Evolutionary conservation across 2,113 vertebrate species (phyloP).

Genomic region (Microtus ochrogaster): DNA sequence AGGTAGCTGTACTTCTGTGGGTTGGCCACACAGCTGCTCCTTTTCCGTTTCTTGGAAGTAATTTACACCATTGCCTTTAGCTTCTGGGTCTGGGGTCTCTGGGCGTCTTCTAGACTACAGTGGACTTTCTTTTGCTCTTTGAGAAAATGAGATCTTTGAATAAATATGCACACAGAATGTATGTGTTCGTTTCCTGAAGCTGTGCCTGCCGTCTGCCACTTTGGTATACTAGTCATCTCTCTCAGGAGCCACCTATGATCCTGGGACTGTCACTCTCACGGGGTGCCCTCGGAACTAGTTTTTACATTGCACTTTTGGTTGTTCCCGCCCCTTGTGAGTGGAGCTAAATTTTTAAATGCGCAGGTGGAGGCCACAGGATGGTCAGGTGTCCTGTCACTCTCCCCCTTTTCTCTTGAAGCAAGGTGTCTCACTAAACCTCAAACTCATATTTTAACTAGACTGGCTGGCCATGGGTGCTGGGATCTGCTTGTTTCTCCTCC

Average conservation of each 20-base stretch:
- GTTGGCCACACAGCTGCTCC: neutral
- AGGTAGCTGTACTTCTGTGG: neutral
- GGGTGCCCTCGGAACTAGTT: neutral
- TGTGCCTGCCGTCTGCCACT: neutral
- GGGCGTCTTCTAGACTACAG: neutral
- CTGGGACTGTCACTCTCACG: neutral
- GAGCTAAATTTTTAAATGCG: neutral
- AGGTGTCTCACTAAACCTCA: too few relatives aligned
- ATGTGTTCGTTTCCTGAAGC: fast-evolving
- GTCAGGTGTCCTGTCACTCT: too few relatives aligned
- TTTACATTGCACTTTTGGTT: neutral
- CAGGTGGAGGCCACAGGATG: too few relatives aligned
- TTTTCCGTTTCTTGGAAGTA: neutral
- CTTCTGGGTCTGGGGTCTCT: neutral
- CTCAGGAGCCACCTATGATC: neutral
- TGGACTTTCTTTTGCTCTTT: neutral
- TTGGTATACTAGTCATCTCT: fast-evolving
- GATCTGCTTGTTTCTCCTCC: neutral
- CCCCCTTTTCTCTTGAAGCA: neutral
- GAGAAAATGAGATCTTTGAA: neutral
- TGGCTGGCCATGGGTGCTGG: neutral
- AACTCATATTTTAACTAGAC: neutral
- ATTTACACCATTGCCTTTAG: neutral
- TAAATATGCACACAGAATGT: neutral
- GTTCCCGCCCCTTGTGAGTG: neutral